Percentiles rank a stretch among this genome's conserved stretches.
Conservation (phyloP, 2,113 vertebrate species). For the Sus scrofa region DNA sequence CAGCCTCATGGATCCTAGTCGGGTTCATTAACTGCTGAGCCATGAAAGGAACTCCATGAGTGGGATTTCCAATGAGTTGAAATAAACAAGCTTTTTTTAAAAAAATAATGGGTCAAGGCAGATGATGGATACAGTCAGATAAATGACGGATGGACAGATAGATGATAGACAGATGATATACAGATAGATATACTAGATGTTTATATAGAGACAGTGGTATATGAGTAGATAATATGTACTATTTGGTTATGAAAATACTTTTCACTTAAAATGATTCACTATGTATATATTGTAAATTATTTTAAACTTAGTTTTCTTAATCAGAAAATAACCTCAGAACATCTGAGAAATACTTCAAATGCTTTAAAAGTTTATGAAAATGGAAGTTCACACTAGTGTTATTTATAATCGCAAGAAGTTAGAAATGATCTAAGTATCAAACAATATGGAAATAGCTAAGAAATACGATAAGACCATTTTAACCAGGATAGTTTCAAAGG, state of each 20-base stretch:
- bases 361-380: constrained; percentile 45
- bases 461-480: neutral
- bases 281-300: neutral
- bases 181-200: neutral
- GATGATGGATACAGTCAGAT: neutral
- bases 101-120: neutral
- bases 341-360: constrained; percentile 6
- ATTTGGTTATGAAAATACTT: neutral
- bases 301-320: constrained; percentile 11
- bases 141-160: neutral
- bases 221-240: neutral
- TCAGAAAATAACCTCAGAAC: constrained; percentile 13
- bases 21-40: too few species aligned
- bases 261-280: constrained; percentile 20
- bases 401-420: constrained; percentile 25
- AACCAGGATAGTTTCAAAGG: neutral
- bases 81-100: neutral
- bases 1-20: too few species aligned
- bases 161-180: neutral
- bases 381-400: neutral
- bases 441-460: constrained; percentile 37
- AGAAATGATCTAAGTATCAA: constrained; percentile 47
- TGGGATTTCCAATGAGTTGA: neutral
- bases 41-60: too few species aligned
- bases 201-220: neutral